phyloP scores from a whole-genome alignment of 1,140 invertebrate species.

The Dreissena rostriformis region DNA sequence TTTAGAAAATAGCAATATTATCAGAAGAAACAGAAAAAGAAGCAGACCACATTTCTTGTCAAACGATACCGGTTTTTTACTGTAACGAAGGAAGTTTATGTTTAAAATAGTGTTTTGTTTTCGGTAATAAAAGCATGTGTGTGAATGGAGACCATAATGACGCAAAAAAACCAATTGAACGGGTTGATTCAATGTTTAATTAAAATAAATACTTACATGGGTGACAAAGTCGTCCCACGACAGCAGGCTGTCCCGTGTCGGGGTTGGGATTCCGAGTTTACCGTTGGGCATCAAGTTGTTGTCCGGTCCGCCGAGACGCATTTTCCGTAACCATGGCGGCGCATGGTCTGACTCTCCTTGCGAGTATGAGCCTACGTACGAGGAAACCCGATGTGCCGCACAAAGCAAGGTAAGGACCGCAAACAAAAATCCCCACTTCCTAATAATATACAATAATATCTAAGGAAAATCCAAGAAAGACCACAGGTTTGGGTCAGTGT shows the following conservation, averaged over 20 bases:
- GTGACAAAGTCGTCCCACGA: neutral
- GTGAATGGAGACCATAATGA: neutral
- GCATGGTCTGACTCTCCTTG: too few relatives aligned
- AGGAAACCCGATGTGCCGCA: too few relatives aligned
- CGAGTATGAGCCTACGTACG: too few relatives aligned
- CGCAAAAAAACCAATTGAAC: neutral
- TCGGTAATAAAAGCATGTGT: neutral
- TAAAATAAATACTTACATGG: neutral
- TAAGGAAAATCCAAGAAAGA: too few relatives aligned
- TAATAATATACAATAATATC: too few relatives aligned
- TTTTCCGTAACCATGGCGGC: neutral
- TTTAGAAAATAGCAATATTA: neutral
- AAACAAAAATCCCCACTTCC: too few relatives aligned
- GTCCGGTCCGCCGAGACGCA: neutral
- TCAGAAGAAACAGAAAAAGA: neutral
- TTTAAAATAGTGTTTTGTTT: neutral
- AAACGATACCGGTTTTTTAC: neutral
- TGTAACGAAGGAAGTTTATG: too few relatives aligned
- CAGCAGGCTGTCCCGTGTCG: neutral
- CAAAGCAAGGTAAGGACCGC: too few relatives aligned
- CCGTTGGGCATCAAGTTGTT: constrained; percentile 7
- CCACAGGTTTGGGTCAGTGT: too few relatives aligned
- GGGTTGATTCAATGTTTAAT: too few relatives aligned
- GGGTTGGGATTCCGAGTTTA: neutral
- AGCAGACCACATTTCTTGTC: neutral